phyloP scores from a whole-genome alignment of 2,113 vertebrate genomes.

The Antidorcas marsupialis region DNA sequence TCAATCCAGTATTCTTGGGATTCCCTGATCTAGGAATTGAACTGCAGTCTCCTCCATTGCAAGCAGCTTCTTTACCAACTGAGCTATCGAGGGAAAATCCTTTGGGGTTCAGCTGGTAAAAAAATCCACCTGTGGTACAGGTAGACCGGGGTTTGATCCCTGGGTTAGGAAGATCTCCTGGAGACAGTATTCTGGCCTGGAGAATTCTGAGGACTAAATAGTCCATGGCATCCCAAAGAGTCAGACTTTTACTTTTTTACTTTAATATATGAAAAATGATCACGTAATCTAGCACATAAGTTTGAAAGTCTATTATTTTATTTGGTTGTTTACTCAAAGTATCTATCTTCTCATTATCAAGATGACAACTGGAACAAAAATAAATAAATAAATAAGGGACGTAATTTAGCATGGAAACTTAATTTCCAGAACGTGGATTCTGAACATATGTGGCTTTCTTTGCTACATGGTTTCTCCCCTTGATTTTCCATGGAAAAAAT shows the following conservation, averaged over 20 bases:
- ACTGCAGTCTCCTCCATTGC: rapidly evolving
- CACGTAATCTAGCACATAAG: neutral
- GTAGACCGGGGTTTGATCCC: rapidly evolving
- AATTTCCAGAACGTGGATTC: neutral
- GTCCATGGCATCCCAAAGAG: neutral
- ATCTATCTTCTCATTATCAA: neutral
- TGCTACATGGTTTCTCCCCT: neutral
- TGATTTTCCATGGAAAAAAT: neutral
- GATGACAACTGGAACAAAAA: neutral
- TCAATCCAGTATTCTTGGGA: neutral
- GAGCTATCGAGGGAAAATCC: neutral
- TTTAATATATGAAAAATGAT: neutral
- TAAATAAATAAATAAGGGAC: too few species aligned
- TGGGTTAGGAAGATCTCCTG: neutral
- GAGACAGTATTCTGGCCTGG: neutral
- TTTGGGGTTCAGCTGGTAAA: neutral
- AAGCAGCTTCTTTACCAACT: neutral
- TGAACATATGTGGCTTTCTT: neutral
- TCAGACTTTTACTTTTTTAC: neutral
- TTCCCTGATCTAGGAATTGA: neutral
- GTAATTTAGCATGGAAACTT: neutral
- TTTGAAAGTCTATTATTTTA: neutral
- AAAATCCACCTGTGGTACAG: neutral
- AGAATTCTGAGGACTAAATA: neutral
- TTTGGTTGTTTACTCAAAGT: neutral